A percentile compares a stretch with the other conserved stretches of the same genome.
Evolutionary conservation across 2,113 vertebrate species (phyloP).

Genomic region (Anser cygnoides): DNA sequence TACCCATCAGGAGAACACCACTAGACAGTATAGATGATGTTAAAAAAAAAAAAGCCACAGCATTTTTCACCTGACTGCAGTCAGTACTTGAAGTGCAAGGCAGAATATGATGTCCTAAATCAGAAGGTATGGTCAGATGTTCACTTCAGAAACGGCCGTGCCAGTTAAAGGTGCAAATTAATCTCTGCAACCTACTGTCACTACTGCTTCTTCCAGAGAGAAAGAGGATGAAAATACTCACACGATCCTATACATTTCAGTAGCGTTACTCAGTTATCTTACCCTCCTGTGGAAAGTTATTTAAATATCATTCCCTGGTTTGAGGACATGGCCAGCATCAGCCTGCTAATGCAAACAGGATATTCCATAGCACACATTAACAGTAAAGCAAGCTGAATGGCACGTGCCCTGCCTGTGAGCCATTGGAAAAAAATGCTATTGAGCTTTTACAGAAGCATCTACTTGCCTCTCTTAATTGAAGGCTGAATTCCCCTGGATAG

Average conservation of each 20-base stretch:
- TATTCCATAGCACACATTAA: neutral
- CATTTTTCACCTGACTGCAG: neutral
- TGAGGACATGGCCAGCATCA: neutral
- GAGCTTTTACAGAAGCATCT: neutral
- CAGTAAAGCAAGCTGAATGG: neutral
- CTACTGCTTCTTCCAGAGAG: neutral
- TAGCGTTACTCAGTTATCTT: neutral
- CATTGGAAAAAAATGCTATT: neutral
- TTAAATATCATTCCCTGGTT: neutral
- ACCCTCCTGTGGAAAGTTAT: neutral
- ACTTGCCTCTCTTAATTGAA: neutral
- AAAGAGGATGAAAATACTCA: no score
- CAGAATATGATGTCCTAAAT: neutral
- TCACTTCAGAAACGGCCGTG: neutral
- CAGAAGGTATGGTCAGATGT: neutral
- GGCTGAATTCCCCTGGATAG: neutral
- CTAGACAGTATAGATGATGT: neutral
- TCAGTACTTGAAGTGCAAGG: neutral
- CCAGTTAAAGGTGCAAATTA: neutral
- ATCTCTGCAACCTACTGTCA: neutral
- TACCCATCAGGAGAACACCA: neutral
- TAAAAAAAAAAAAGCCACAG: neutral
- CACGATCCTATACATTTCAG: neutral
- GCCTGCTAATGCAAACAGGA: neutral
- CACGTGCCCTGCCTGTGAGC: rapidly evolving